Base-by-base conservation (phyloP, 2,113 vertebrate genomes). In the Cyprinodon variegatus region DNA sequence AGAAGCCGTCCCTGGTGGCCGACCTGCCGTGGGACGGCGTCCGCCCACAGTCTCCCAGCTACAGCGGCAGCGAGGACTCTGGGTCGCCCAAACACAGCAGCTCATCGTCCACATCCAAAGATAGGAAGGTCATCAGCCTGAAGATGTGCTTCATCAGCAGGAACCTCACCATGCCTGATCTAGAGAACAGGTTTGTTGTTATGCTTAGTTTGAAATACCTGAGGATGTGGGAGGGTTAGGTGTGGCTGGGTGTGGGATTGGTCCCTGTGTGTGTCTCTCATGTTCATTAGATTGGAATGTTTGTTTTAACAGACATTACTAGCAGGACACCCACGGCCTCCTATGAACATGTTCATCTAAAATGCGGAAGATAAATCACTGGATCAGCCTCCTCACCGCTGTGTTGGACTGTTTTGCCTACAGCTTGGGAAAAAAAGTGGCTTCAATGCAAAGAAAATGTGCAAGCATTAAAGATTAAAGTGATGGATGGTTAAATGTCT, bases 71-170 rank as follows among this genome's bases (percentile, higher is more conserved):
- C 0, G 97, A 98, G 66, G 96, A 97, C 83, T 97, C 96, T 0
- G 96, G 96, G 20, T 97, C 97, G 2, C 96, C 96, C 4, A 95
- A 96, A 86, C 96, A 96, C 89, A 89, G 91, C 59, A 77, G 86
- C 3, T 75, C 82, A 11, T 73, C 84, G 37, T 76, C 87, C 17
- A 61, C 79, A 22, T 85, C 93, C 88, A 96, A 94, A 13, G 97
- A 99, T 94, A 92, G 94, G 72, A 99, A 98, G 84, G 93, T 97
- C 88, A 97, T 99, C 83, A 95, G 96, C 40, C 93, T 99, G 77
- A 98, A 97, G 93, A 99, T 99, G 97, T 98, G 97, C 90, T 99
- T 96, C 4, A 96, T 96, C 3, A 96, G 96, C 85, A 90, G 98
- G 89, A 99, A 98, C 93, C 95, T 99, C 79, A 98, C 96, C 93